Evolutionary conservation across 2,888 invertebrate genomes (phyloP), one percentile per base, ranked within the genome.

Genomic region (Tinea trinotella): DNA sequence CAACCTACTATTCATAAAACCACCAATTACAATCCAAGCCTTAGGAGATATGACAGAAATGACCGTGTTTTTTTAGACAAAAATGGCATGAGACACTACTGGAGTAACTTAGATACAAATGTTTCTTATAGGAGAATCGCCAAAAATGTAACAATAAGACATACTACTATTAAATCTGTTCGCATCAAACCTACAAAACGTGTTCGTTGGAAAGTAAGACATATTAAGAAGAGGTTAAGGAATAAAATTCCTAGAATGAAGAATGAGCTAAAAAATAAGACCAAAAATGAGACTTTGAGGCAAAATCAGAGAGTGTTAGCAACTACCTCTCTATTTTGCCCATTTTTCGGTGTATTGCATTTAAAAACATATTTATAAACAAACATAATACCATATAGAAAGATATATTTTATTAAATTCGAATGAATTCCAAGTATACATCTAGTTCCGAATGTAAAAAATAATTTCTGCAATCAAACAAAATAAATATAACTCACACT

Each of bases 271-370:
- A 30, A 30, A 30, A 30, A n/a, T n/a, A n/a, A n/a, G n/a, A n/a
- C n/a, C n/a, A n/a, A 2, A 30, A 30, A 30, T 30, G 30, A 30
- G n/a, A 30, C 30, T 2, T 30, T 30, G 30, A 15, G 40, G 13
- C 40, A 40, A 40, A 40, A 40, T 40, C n/a, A 40, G 40, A 40
- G 6, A n/a, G 17, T 46, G 1, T 3, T 46, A 2, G 46, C 46
- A 2, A 46, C 46, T 46, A 46, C 46, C 10, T 19, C 46, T 10
- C 7, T 46, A 15, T 46, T 46, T 19, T 46, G 46, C 19, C 46
- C 46, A n/a, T 46, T 46, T 46, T 46, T 46, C 10, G 46, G 46
- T 19, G n/a, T 46, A 19, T 19, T 46, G 10, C 18, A 46, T 19
- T 46, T 46, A 46, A 46, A 46, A 46, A 17, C 46, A 17, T 7